phyloP scores from a whole-genome alignment of 2,888 invertebrate species.

The Lumbricus terrestris region DNA sequence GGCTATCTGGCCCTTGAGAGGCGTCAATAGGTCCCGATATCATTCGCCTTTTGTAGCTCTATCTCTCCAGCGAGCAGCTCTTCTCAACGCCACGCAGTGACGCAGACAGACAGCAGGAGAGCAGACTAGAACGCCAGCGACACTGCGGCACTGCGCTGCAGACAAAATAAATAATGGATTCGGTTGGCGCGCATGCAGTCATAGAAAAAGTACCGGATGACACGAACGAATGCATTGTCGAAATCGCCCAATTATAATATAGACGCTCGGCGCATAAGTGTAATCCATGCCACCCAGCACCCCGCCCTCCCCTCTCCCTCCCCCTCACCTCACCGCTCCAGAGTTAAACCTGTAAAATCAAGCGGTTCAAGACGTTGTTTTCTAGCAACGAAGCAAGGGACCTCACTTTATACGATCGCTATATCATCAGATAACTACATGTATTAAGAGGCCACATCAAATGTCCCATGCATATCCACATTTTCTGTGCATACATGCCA shows the following conservation, averaged over 20 bases:
- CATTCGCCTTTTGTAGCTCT: neutral
- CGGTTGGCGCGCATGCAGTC: neutral
- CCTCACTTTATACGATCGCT: neutral
- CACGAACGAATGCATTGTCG: neutral
- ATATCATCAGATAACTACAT: neutral
- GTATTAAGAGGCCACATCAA: neutral
- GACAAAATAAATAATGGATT: neutral
- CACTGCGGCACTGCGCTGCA: too few relatives aligned
- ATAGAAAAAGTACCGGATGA: slow-evolving; percentile 3
- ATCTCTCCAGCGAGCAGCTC: neutral
- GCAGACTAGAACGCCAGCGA: too few relatives aligned
- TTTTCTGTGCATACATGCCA: too few relatives aligned
- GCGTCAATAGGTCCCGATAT: neutral
- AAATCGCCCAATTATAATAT: neutral
- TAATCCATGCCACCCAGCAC: neutral
- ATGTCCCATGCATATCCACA: neutral
- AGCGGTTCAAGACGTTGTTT: neutral
- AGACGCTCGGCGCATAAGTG: neutral
- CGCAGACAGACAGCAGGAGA: too few relatives aligned
- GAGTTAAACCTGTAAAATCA: neutral
- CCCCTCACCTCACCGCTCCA: neutral
- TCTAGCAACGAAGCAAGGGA: neutral
- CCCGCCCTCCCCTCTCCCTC: neutral
- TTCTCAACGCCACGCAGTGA: neutral
- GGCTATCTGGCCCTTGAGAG: neutral